Conservation (phyloP, 2,888 invertebrate species). For the Hetaerina titia region DNA sequence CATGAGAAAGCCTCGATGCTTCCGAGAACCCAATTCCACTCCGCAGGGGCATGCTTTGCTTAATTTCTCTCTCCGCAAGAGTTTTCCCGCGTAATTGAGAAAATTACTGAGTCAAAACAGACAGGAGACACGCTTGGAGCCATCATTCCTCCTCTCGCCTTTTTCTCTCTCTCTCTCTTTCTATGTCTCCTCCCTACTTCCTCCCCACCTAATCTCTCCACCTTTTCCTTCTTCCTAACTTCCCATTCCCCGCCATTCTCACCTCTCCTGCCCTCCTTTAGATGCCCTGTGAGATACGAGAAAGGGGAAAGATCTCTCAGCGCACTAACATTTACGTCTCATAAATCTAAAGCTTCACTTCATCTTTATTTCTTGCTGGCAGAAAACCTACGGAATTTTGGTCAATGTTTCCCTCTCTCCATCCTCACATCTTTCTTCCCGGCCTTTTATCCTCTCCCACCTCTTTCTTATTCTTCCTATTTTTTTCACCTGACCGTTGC, state of each 20-base stretch:
- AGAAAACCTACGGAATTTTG: neutral
- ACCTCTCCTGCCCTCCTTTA: neutral
- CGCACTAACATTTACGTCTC: constrained; percentile 25
- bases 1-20: neutral
- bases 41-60: neutral
- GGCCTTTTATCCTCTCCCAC: neutral
- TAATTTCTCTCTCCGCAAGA: constrained; percentile 4
- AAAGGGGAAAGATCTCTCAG: neutral
- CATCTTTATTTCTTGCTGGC: constrained; percentile 42
- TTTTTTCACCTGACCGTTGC: neutral
- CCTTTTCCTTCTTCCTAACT: neutral
- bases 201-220: neutral
- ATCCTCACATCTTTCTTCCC: neutral
- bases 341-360: constrained; percentile 39
- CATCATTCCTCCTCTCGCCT: neutral
- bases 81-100: neutral
- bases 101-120: neutral
- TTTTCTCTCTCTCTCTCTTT: neutral
- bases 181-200: neutral
- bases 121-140: neutral
- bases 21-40: neutral
- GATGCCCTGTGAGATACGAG: neutral
- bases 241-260: neutral
- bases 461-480: neutral
- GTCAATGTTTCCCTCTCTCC: neutral